Conservation (phyloP, 92 coral and sea anemone genomes). For the Virgularia gustaviana region DNA sequence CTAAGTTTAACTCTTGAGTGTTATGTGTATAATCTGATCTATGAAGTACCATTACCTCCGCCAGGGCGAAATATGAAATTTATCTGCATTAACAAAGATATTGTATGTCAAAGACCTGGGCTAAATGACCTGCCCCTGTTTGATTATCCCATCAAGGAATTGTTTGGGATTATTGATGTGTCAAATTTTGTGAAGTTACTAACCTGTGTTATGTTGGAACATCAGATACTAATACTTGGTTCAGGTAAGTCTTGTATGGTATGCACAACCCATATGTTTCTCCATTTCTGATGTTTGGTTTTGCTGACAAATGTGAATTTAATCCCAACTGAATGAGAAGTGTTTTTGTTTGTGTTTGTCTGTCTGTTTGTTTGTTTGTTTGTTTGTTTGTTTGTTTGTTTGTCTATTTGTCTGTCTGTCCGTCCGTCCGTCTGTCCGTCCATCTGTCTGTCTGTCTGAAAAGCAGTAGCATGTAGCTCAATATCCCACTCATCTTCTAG, state of each 20-base stretch:
- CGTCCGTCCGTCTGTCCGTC: no score
- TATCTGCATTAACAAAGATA: constrained; percentile 55
- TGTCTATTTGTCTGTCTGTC: no score
- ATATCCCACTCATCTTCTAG: constrained; percentile 37
- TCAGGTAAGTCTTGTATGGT: constrained; percentile 57
- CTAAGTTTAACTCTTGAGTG: constrained; percentile 73
- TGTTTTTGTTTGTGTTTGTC: no score
- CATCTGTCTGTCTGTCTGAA: no score
- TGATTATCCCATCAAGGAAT: constrained; percentile 83
- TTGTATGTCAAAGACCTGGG: constrained; percentile 91
- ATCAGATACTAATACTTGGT: constrained; percentile 82
- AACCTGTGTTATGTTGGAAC: constrained; percentile 78
- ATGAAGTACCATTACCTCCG: constrained; percentile 93
- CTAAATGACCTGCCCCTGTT: constrained; percentile 89
- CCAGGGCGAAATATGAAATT: constrained; percentile 94
- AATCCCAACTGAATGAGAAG: no score
- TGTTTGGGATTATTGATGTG: constrained; percentile 71
- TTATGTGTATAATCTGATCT: constrained; percentile 79
- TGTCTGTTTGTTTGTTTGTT: no score
- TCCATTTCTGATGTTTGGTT: no score
- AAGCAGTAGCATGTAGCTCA: background rate
- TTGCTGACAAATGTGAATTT: no score
- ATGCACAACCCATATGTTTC: background rate
- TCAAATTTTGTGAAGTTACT: constrained; percentile 75
- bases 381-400: no score